A percentile compares a stretch with the other conserved stretches of the same genome.
phyloP scores from a whole-genome alignment of 1,140 invertebrate species.

The Gyrodactylus bullatarudis region DNA sequence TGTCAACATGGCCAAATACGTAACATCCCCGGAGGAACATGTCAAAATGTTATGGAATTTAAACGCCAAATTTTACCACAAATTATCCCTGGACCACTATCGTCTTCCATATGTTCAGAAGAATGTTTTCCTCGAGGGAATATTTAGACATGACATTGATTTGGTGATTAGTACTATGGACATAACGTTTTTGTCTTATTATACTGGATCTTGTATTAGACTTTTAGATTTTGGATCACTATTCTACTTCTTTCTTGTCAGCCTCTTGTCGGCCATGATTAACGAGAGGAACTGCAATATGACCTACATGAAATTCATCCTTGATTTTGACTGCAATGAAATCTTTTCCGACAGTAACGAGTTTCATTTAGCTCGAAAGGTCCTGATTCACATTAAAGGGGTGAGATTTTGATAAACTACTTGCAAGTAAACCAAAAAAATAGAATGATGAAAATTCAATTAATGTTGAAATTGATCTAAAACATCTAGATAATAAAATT shows the following conservation, averaged over 20 bases:
- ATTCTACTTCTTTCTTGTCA: not conserved
- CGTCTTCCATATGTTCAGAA: not conserved
- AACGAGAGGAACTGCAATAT: not conserved
- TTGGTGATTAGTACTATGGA: not conserved
- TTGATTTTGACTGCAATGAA: not conserved
- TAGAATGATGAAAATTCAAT: too few relatives aligned
- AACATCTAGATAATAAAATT: too few relatives aligned
- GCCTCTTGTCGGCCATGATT: not conserved
- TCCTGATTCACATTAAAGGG: not conserved
- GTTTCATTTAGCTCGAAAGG: not conserved
- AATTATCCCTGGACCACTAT: not conserved
- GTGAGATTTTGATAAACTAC: too few relatives aligned
- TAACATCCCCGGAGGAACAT: not conserved
- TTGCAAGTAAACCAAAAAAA: too few relatives aligned
- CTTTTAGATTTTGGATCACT: not conserved
- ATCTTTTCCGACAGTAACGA: not conserved
- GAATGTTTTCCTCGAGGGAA: not conserved
- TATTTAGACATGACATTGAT: not conserved
- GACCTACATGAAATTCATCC: not conserved
- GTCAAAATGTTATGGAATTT: not conserved
- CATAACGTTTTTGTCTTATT: not conserved
- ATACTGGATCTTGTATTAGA: not conserved
- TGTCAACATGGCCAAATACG: not conserved
- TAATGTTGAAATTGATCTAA: too few relatives aligned
- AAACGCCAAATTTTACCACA: not conserved